Evolutionary conservation across 2,113 vertebrate genomes (phyloP), one percentile per base, ranked within the genome.

Genomic region (Coptodon bakossiorum): DNA sequence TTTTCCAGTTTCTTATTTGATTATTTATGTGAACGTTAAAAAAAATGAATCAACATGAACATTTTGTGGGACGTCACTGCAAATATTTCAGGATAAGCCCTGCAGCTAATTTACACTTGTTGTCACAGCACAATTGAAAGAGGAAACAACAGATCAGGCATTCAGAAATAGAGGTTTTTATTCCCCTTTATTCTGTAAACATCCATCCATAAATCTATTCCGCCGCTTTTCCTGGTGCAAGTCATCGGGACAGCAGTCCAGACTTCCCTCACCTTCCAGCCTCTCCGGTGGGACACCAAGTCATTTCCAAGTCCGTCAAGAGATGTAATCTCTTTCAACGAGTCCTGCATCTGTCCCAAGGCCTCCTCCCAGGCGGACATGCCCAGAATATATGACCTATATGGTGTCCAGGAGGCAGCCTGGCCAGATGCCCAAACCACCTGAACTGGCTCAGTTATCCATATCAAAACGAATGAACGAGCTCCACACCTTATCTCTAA

Each of bases 211-310:
- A 17, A 3, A n/a, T 5, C 17, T 66, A 7, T 22, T 38, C 0
- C 2, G 1, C 34, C 6, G 6, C 34, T 24, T 71, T 0, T 27
- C n/a, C 66, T 27, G 22, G 22, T 71, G 12, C 13, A 16, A 43
- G 22, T 73, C n/a, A 9, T 38, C 9, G 1, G 31, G 17, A n/a
- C 31, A n/a, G 3, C 61, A 36, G 9, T 63, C 59, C 59, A 63
- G 10, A 38, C 6, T 66, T 66, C 61, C 10, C 17, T 66, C 61
- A 38, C 4, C 34, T 38, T 7, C 34, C 6, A 13, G 34, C 34
- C 19, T 66, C 61, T 66, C 6, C 3, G 9, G 31, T 11, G 17
- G 31, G 31, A 63, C 9, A 1, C 59, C 16, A 36, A 19, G 9
- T 63, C 10, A 13, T 11, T 63, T 34, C 59, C 34, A 66, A 8